Conservation (phyloP, 2,113 vertebrate species). For the Rattus rattus region DNA sequence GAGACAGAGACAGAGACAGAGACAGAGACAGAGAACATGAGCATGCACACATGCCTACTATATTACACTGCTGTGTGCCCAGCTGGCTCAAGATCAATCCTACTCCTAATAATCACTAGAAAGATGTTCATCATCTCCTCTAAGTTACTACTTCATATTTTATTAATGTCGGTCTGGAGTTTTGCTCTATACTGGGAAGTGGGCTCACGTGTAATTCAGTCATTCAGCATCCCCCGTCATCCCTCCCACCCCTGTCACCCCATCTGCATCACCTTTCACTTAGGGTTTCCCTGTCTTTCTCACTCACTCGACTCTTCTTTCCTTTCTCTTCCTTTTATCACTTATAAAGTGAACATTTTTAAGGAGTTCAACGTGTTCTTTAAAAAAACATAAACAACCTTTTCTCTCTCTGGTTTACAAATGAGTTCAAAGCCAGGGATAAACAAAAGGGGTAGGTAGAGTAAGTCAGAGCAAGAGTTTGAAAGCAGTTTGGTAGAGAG, state of each 20-base stretch:
- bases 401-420: conserved; percentile 38
- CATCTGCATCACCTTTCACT: not conserved
- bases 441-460: conserved; percentile 13
- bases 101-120: conserved; percentile 33
- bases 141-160: conserved; percentile 36
- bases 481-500: conserved; percentile 53
- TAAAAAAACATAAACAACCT: not conserved
- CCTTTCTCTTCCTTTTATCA: not conserved
- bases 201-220: not conserved
- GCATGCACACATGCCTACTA: not conserved
- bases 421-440: conserved; percentile 34
- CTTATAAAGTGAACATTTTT: conserved; percentile 17
- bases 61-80: not conserved
- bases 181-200: conserved; percentile 22
- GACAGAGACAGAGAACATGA: not conserved
- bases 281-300: not conserved
- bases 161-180: not conserved
- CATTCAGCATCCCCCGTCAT: not conserved
- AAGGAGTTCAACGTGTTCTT: conserved; percentile 13
- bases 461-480: conserved; percentile 49
- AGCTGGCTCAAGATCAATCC: not conserved
- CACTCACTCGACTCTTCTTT: not conserved
- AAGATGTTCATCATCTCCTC: not conserved
- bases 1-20: not conserved
- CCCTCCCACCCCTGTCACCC: too few relatives aligned